Base-by-base conservation (phyloP, 2,888 invertebrate genomes). In the Nasonovia ribisnigri region DNA sequence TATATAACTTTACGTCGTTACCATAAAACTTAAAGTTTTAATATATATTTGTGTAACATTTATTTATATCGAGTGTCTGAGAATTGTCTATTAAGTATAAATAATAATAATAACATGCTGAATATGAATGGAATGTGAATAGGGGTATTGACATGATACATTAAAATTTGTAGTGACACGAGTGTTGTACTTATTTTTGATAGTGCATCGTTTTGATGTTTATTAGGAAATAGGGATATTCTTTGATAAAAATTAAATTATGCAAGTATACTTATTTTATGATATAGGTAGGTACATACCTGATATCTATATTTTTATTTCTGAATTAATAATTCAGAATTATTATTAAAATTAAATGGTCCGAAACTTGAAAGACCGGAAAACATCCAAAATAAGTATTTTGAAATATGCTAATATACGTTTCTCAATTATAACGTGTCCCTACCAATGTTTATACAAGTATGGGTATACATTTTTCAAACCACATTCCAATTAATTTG, bases 401-500 rank as follows among this genome's bases (percentile, higher is more conserved):
- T 51, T 42, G 51, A 90, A 84, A 51, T 90, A 90, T 84, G 36
- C 51, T 51, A 84, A 36, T 57, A 48, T 51, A 90, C 42, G 13
- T 84, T 84, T 51, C 51, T 57, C 26, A 57, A 57, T 57, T 57
- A 26, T 77, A 36, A 20, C 8, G 20, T 36, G 77, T 77, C 77
- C 77, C 77, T 77, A 77, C 77, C 51, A 36, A 88, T 88, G 3
- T 51, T 51, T 36, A 57, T 24, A 57, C 77, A 77, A 36, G 36
- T 77, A n/a, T 67, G 36, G 77, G 77, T 48, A 4, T 42, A 77
- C 60, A 90, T 90, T 90, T 48, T 90, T 90, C 48, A 90, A 90
- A 90, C 77, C 51, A 51, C 84, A 91, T 91, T 91, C 91, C 91
- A 86, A 84, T 91, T 91, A 43, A 84, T 36, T 20, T 84, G 43